A percentile compares a stretch with the other conserved stretches of the same genome.
Evolutionary conservation across 2,888 invertebrate genomes (phyloP).

Genomic region (Lysandra coridon): DNA sequence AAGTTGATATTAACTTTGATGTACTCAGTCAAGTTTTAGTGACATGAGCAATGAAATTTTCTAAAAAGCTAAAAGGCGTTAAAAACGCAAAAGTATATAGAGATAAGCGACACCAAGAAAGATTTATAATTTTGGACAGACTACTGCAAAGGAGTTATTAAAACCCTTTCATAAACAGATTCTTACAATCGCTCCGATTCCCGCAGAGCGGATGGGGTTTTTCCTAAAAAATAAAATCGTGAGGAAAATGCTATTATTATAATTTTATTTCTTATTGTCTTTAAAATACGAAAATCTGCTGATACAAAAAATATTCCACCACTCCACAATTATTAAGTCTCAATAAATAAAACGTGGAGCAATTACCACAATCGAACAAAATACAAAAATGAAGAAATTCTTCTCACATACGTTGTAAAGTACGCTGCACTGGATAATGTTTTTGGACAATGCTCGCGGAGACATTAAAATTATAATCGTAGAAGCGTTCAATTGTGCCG

Average conservation of each 20-base stretch:
- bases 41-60: too few relatives aligned
- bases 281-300: background rate
- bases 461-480: background rate
- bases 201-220: conserved; percentile 20
- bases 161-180: background rate
- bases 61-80: too few relatives aligned
- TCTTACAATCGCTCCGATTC: background rate
- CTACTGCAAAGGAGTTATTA: background rate
- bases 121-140: background rate
- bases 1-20: too few relatives aligned
- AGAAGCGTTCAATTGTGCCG: background rate
- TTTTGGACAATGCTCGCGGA: background rate
- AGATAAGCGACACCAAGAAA: too few relatives aligned
- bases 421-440: background rate
- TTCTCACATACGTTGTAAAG: background rate
- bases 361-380: background rate
- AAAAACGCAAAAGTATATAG: too few relatives aligned
- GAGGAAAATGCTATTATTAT: conserved; percentile 22
- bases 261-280: conserved; percentile 26
- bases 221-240: conserved; percentile 23
- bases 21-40: too few relatives aligned
- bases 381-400: background rate
- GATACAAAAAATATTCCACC: conserved; percentile 17
- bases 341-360: conserved; percentile 4
- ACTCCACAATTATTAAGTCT: background rate